Evolutionary conservation across 2,113 vertebrate species (phyloP).

Genomic region (Orycteropus afer): DNA sequence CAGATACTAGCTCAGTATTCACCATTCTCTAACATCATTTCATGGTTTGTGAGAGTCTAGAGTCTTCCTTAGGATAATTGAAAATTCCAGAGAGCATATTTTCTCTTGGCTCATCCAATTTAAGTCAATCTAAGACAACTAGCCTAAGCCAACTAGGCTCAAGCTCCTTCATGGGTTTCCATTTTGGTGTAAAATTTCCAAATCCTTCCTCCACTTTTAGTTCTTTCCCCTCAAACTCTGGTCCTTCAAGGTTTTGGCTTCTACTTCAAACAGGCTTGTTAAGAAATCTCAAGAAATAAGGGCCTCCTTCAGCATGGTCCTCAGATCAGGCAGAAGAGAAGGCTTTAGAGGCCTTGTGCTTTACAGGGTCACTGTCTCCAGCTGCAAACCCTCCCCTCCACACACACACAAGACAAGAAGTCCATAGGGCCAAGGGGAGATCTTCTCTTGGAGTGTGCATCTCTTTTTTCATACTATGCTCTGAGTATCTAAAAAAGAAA

Average conservation of each 20-base stretch:
- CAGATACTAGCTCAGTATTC: neutral
- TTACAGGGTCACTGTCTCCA: rapidly evolving
- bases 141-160: neutral
- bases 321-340: neutral
- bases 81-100: slow-evolving; percentile 1
- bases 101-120: neutral
- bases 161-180: neutral
- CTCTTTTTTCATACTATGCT: neutral
- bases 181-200: neutral
- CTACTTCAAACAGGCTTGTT: neutral
- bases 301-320: neutral
- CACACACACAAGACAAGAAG: neutral
- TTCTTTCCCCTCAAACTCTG: neutral
- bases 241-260: neutral
- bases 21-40: neutral
- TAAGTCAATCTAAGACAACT: neutral
- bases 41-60: neutral
- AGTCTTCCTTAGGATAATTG: neutral
- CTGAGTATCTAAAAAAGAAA: neutral
- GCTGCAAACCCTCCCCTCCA: too few species aligned
- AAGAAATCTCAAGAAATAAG: neutral
- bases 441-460: neutral
- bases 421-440: neutral
- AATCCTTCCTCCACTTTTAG: neutral
- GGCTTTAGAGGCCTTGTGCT: rapidly evolving